Percentiles rank a stretch among this genome's conserved stretches.
Conservation (phyloP, 1,140 invertebrate genomes). For the Drosophila pachea region DNA sequence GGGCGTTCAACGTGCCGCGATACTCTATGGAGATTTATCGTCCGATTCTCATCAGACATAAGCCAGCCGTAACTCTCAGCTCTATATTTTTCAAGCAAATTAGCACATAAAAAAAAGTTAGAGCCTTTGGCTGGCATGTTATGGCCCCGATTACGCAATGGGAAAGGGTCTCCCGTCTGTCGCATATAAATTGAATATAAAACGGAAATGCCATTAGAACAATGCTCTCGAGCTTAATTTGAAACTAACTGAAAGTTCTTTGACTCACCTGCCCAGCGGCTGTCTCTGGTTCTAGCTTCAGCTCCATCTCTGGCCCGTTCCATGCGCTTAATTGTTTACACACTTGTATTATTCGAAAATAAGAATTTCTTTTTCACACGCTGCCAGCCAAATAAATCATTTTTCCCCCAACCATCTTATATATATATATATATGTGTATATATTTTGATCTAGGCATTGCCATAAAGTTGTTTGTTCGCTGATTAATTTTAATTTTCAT, state of each 20-base stretch:
- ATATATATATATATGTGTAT: no score
- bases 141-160: slow-evolving; percentile 60
- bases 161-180: slow-evolving; percentile 27
- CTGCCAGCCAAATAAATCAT: slow-evolving; percentile 25
- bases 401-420: neutral
- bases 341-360: slow-evolving; percentile 30
- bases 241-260: slow-evolving; percentile 70
- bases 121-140: slow-evolving; percentile 50
- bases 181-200: slow-evolving; percentile 25
- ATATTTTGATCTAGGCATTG: no score
- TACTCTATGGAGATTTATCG: neutral
- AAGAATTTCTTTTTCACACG: slow-evolving; percentile 55
- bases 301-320: slow-evolving; percentile 17
- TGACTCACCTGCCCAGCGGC: slow-evolving; percentile 51
- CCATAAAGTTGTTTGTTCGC: no score
- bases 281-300: slow-evolving; percentile 33
- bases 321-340: slow-evolving; percentile 62
- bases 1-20: neutral
- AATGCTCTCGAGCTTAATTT: slow-evolving; percentile 56
- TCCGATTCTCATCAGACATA: no score
- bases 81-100: slow-evolving; percentile 35
- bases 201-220: slow-evolving; percentile 58
- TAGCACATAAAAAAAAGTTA: slow-evolving; percentile 33
- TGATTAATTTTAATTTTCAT: slow-evolving; percentile 46
- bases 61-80: slow-evolving; percentile 32